Evolutionary conservation across 2,113 vertebrate genomes (phyloP), one percentile per base, ranked within the genome.

Genomic region (Polyodon spathula): DNA sequence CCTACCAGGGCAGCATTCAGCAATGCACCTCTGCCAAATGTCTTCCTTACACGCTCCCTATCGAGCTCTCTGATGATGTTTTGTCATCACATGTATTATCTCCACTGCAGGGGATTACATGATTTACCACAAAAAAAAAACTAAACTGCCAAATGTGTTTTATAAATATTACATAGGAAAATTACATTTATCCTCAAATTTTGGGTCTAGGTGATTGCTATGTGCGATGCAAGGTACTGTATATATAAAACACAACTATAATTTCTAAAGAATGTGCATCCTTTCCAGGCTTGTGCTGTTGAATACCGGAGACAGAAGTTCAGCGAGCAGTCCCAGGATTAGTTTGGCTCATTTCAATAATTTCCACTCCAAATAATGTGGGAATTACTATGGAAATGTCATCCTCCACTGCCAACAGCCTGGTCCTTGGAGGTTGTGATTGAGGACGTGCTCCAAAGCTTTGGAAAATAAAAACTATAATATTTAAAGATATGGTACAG

Each of bases 351-450:
- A 41, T 55, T 63, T 42, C 40, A 15, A 46, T 58, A 52, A 41
- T 70, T 67, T 64, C 67, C 48, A 55, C 55, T 66, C 58, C 68
- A 65, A 68, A 68, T 72, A 61, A 75, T 75, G 68, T 72, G 73
- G 70, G 68, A 75, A 70, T 68, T 56, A 73, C 58, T 56, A 48
- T 43, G 41, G 56, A 41, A n/a, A 60, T 60, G 61, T 67, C 68
- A 58, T 64, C 67, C 66, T 63, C 69, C 57, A 16, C 59, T 63
- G 60, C 54, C 65, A 43, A 65, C 54, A 6, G 44, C 37, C 11
- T 37, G 43, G 38, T 58, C 67, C 60, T 57, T 14, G 56, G 71
- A 61, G 63, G 60, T 17, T 38, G 16, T 54, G 63, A 59, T 48
- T 17, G 62, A 53, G n/a, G 54, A 66, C 59, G 56, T 62, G 65